A percentile compares a stretch with the other conserved stretches of the same genome.
These are phyloP conservation scores for Aleiodes leptofemur DNA, from an alignment of 2,888 invertebrate species.

Conservation along the genomic window DNA sequence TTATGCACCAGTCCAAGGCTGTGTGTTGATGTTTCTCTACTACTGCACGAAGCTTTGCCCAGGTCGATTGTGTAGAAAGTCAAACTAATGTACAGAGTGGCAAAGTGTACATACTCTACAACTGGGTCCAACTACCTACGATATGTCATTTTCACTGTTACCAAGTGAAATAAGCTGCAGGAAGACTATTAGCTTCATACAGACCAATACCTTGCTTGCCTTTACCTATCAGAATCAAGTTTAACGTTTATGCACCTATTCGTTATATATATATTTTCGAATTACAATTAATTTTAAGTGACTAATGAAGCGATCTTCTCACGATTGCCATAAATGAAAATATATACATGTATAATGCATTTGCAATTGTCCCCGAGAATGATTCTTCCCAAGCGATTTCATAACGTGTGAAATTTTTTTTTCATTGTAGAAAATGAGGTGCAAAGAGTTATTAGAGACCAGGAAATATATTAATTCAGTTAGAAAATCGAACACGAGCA, in stretches of 20 bases:
- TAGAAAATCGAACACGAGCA: no score
- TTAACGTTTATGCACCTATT: no score
- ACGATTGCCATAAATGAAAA: conserved; percentile 42
- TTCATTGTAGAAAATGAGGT: no score
- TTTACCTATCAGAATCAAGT: no score
- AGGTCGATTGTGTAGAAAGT: conserved; percentile 21
- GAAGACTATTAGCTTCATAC: background rate
- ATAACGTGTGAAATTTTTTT: conserved; percentile 35
- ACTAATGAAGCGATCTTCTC: conserved; percentile 18
- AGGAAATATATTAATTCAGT: no score
- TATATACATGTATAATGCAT: conserved; percentile 19
- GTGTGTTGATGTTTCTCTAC: background rate
- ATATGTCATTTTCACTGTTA: conserved; percentile 24
- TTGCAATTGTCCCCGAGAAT: conserved; percentile 31
- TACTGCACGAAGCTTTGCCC: conserved; percentile 12
- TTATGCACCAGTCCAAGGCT: conserved; percentile 41
- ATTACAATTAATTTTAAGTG: no score
- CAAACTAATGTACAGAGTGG: conserved; percentile 4
- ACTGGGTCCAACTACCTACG: background rate
- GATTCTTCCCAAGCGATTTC: conserved; percentile 45
- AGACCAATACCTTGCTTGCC: background rate
- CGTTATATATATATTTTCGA: no score
- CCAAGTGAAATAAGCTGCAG: background rate
- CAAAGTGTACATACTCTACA: conserved; percentile 6
- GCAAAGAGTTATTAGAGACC: no score